Percentiles rank a stretch among this genome's conserved stretches.
These are phyloP conservation scores for Protobothrops mucrosquamatus DNA, from an alignment of 2,113 vertebrate genomes.

Conservation along the genomic window DNA sequence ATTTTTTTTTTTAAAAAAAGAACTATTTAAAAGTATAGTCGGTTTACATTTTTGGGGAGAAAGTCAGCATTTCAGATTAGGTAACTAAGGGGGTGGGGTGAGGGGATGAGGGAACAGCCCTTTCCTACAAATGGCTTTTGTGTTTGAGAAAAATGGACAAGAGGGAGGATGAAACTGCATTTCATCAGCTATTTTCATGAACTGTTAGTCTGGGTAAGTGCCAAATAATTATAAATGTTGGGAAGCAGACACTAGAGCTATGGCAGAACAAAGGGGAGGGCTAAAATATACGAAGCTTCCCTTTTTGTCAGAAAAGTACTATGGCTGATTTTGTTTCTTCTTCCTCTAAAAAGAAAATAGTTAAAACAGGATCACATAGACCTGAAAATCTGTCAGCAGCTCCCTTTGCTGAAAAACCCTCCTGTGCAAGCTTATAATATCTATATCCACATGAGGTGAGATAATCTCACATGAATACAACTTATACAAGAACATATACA, in stretches of 20 bases:
- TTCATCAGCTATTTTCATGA: slow-evolving; percentile 38
- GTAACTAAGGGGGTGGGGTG: background rate
- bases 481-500: background rate
- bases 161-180: background rate
- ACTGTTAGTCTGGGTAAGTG: slow-evolving; percentile 24
- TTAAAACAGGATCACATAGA: background rate
- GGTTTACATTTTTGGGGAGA: slow-evolving; percentile 30
- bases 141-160: slow-evolving; percentile 6
- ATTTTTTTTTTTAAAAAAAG: background rate
- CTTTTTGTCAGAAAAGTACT: slow-evolving; percentile 31
- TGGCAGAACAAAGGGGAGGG: slow-evolving; percentile 35
- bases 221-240: slow-evolving; percentile 1
- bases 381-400: background rate
- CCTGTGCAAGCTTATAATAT: background rate
- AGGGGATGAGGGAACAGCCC: slow-evolving; percentile 5
- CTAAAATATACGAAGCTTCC: slow-evolving; percentile 31
- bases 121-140: slow-evolving; percentile 25
- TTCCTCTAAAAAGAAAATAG: background rate
- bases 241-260: slow-evolving; percentile 10
- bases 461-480: background rate
- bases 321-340: background rate
- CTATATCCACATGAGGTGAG: slow-evolving; percentile 14
- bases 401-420: slow-evolving; percentile 23
- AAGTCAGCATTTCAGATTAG: background rate
- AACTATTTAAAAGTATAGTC: slow-evolving; percentile 41